These are phyloP conservation scores for Nasonia giraulti DNA, from an alignment of 1,140 invertebrate genomes.

Conservation along the genomic window DNA sequence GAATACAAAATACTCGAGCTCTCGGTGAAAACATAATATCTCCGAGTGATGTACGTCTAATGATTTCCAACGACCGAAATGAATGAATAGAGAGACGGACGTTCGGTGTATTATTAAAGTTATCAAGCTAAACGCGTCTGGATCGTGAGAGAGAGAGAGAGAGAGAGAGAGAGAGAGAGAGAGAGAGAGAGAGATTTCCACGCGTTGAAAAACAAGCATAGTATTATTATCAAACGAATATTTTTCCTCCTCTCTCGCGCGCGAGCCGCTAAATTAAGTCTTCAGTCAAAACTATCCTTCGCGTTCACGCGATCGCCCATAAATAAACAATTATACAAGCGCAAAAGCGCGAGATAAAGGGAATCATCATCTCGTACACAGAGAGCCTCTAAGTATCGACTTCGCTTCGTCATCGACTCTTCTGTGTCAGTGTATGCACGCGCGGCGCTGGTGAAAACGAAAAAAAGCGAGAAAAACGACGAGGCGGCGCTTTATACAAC, in stretches of 20 bases:
- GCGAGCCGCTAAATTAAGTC: slow-evolving; percentile 24
- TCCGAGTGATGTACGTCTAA: not conserved
- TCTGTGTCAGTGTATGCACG: not conserved
- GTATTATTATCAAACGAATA: not conserved
- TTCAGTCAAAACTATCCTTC: slow-evolving; percentile 18
- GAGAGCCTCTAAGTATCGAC: not conserved
- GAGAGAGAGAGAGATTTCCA: not conserved
- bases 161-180: not conserved
- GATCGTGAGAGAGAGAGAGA: not conserved
- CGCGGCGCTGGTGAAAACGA: not conserved
- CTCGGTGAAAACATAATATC: not conserved
- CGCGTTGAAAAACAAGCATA: not conserved
- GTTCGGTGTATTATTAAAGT: not conserved
- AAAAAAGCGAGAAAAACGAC: not conserved
- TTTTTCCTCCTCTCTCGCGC: not conserved
- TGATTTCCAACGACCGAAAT: not conserved
- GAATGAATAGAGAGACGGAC: not conserved
- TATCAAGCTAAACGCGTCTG: not conserved
- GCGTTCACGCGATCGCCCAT: slow-evolving; percentile 3
- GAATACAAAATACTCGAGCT: not conserved
- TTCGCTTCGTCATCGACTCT: slow-evolving; percentile 43
- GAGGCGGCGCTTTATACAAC: slow-evolving; percentile 8
- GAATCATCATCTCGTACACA: not conserved
- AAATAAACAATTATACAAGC: slow-evolving; percentile 40
- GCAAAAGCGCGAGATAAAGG: slow-evolving; percentile 7